Percentiles rank a stretch among this genome's conserved stretches.
Conservation (phyloP, 2,888 invertebrate species). For the Lymantria dispar region DNA sequence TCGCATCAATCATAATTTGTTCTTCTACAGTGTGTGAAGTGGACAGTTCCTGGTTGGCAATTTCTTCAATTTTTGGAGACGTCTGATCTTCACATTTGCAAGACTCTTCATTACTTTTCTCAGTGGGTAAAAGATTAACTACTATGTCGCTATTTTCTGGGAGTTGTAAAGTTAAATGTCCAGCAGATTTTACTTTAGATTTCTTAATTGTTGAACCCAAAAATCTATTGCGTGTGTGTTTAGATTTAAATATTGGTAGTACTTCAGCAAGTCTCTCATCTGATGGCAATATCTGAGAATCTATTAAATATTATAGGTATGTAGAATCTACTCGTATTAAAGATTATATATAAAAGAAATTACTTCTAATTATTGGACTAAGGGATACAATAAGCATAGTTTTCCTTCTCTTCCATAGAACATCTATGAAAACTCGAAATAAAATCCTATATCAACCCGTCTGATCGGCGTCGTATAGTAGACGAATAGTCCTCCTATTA, state of each 20-base stretch:
- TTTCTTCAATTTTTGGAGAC: not conserved
- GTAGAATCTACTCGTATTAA: too few relatives aligned
- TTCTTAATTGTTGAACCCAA: not conserved
- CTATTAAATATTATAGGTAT: constrained; percentile 26
- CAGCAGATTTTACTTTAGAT: not conserved
- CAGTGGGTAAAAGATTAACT: not conserved
- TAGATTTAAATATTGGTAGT: constrained; percentile 22
- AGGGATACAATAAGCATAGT: too few relatives aligned
- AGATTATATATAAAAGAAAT: too few relatives aligned
- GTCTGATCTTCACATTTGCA: not conserved
- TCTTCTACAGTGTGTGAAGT: too few relatives aligned
- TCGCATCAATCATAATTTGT: constrained; percentile 31
- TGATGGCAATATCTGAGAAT: constrained; percentile 17
- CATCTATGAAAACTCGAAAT: too few relatives aligned
- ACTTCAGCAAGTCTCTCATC: constrained; percentile 37
- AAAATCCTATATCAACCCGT: too few relatives aligned
- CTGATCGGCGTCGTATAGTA: too few relatives aligned
- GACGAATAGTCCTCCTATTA: too few relatives aligned
- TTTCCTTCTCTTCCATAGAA: too few relatives aligned
- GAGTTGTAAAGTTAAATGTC: not conserved
- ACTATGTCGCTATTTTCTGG: not conserved
- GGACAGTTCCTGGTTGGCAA: not conserved
- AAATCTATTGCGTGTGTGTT: not conserved
- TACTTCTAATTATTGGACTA: too few relatives aligned
- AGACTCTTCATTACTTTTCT: not conserved